phyloP scores from a whole-genome alignment of 2,888 invertebrate species.

The Tipula unca region DNA sequence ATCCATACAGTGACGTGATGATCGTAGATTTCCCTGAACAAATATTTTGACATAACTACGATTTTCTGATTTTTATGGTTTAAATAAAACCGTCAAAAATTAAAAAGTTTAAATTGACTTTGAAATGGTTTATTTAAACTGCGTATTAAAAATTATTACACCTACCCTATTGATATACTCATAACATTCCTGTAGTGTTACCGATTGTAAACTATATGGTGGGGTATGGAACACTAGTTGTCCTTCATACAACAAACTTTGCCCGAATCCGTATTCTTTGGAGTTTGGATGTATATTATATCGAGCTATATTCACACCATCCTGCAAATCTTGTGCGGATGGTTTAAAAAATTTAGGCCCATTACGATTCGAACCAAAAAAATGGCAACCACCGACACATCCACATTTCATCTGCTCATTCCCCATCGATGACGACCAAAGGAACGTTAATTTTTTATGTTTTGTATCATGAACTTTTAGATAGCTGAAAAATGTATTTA shows the following conservation, averaged over 20 bases:
- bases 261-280: constrained; percentile 86
- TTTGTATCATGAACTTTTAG: constrained; percentile 75
- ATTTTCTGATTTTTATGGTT: not conserved
- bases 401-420: constrained; percentile 72
- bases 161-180: constrained; percentile 38
- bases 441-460: constrained; percentile 83
- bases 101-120: too few species aligned
- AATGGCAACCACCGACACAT: constrained; percentile 89
- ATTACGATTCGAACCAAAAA: constrained; percentile 89
- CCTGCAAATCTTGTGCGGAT: constrained; percentile 65
- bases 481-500: constrained; percentile 42
- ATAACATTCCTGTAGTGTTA: constrained; percentile 60
- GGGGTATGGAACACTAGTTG: constrained; percentile 86
- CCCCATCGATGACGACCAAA: constrained; percentile 69
- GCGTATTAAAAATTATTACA: too few species aligned
- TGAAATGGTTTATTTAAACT: too few species aligned
- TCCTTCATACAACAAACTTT: constrained; percentile 81
- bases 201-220: constrained; percentile 71
- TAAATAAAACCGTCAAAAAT: too few species aligned
- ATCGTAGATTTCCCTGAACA: constrained; percentile 30
- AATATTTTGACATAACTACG: not conserved
- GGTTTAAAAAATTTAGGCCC: constrained; percentile 85
- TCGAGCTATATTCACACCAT: constrained; percentile 72
- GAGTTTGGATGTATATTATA: constrained; percentile 58
- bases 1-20: constrained; percentile 35